Percentiles rank a stretch among this genome's conserved stretches.
phyloP scores from a whole-genome alignment of 2,888 invertebrate species.

The Dioctria rufipes region DNA sequence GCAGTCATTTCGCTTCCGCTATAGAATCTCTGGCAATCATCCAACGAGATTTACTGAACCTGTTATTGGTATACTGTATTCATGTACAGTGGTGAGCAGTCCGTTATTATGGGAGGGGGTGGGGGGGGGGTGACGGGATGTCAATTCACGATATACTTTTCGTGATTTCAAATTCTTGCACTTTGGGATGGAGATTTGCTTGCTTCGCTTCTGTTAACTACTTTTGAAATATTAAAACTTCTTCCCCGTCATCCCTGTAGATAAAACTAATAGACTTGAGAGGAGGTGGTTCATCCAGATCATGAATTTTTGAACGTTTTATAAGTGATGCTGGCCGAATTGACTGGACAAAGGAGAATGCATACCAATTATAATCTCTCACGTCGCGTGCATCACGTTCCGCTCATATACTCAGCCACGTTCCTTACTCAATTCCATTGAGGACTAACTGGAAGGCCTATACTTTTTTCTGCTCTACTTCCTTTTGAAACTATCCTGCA shows the following conservation, averaged over 20 bases:
- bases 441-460: neutral
- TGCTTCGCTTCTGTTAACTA: conserved; percentile 3
- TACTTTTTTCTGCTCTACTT: neutral
- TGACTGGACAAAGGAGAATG: neutral
- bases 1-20: neutral
- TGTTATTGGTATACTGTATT: neutral
- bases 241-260: neutral
- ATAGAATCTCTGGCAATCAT: conserved; percentile 39
- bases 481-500: conserved; percentile 1
- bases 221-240: neutral
- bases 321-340: neutral
- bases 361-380: neutral
- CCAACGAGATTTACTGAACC: conserved; percentile 42
- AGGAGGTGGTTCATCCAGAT: neutral
- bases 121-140: neutral
- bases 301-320: conserved; percentile 9
- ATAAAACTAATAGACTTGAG: neutral
- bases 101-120: neutral
- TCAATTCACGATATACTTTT: neutral
- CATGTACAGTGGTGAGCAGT: neutral
- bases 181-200: neutral
- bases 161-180: conserved; percentile 1
- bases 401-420: conserved; percentile 22
- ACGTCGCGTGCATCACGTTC: conserved; percentile 9
- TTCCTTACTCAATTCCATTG: conserved; percentile 36